These are phyloP conservation scores for Xenentodon cancila DNA, from an alignment of 2,797 vertebrate genomes.

Conservation along the genomic window DNA sequence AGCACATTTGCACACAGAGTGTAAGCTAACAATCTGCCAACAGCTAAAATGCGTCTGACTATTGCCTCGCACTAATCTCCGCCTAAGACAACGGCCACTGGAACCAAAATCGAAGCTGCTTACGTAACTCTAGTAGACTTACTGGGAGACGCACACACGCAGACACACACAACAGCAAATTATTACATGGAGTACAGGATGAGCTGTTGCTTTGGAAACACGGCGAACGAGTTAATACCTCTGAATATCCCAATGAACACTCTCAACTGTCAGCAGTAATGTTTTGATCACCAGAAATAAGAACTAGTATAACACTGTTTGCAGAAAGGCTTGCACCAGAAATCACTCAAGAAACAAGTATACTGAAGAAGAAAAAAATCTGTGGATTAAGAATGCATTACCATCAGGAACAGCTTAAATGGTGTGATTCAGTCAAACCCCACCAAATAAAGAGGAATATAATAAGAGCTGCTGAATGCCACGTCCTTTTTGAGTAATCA, in stretches of 20 bases:
- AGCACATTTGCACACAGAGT: constrained; percentile 82
- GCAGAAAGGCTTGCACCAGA: constrained; percentile 55
- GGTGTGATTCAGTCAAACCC: constrained; percentile 61
- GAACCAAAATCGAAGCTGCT: constrained; percentile 65
- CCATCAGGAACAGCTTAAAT: constrained; percentile 62
- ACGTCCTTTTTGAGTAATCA: constrained; percentile 79
- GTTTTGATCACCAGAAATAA: constrained; percentile 65
- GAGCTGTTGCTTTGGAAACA: constrained; percentile 69
- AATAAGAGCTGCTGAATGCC: constrained; percentile 72
- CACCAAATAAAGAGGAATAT: constrained; percentile 61
- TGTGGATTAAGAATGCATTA: constrained; percentile 63
- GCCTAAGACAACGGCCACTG: constrained; percentile 68
- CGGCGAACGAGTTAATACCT: constrained; percentile 54
- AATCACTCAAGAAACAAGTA: constrained; percentile 53
- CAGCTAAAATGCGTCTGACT: constrained; percentile 74
- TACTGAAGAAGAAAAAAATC: constrained; percentile 57
- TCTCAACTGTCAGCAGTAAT: constrained; percentile 52
- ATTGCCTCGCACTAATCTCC: constrained; percentile 70
- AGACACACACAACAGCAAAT: constrained; percentile 56
- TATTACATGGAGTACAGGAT: constrained; percentile 69
- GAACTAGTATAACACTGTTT: constrained; percentile 58
- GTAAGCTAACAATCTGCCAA: constrained; percentile 79
- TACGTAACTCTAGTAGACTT: constrained; percentile 66
- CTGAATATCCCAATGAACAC: constrained; percentile 38
- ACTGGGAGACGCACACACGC: constrained; percentile 44